Percentiles rank a stretch among this genome's conserved stretches.
Conservation (phyloP, 1,140 invertebrate species). For the Pseudobourletiella spinata region DNA sequence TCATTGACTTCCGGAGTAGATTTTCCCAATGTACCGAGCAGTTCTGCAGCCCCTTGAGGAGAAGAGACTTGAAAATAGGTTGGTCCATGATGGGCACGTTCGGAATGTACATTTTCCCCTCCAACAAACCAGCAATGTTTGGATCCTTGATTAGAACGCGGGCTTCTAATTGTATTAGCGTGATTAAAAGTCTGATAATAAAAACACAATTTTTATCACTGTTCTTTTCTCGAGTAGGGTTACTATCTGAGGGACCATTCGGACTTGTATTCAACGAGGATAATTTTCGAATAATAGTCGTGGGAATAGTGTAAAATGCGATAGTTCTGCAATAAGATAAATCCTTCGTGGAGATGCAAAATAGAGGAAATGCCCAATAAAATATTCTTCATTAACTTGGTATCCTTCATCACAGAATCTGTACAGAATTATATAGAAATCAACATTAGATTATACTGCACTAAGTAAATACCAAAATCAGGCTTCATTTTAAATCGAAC, state of each 20-base stretch:
- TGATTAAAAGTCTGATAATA: not conserved
- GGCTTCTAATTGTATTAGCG: conserved; percentile 4
- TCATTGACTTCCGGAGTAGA: not conserved
- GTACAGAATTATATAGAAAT: too few species aligned
- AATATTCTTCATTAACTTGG: not conserved
- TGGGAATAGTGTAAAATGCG: not conserved
- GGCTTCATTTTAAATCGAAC: too few species aligned
- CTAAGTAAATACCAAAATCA: too few species aligned
- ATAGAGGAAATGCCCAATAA: not conserved
- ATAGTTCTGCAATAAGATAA: too few species aligned
- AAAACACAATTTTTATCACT: too few species aligned
- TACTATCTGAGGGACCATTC: too few species aligned
- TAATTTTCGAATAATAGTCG: not conserved
- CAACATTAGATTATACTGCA: too few species aligned
- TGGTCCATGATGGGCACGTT: conserved; percentile 3
- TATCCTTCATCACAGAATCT: conserved; percentile 10
- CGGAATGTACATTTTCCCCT: conserved; percentile 7
- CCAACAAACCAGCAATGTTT: not conserved
- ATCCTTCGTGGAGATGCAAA: conserved; percentile 3
- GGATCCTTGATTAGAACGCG: not conserved
- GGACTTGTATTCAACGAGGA: not conserved
- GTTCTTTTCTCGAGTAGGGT: too few species aligned
- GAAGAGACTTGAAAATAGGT: conserved; percentile 6
- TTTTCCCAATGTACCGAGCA: conserved; percentile 1
- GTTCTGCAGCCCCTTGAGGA: not conserved